Percentiles rank a stretch among this genome's conserved stretches.
phyloP scores from a whole-genome alignment of 1,140 invertebrate species.

The Planococcus citri region DNA sequence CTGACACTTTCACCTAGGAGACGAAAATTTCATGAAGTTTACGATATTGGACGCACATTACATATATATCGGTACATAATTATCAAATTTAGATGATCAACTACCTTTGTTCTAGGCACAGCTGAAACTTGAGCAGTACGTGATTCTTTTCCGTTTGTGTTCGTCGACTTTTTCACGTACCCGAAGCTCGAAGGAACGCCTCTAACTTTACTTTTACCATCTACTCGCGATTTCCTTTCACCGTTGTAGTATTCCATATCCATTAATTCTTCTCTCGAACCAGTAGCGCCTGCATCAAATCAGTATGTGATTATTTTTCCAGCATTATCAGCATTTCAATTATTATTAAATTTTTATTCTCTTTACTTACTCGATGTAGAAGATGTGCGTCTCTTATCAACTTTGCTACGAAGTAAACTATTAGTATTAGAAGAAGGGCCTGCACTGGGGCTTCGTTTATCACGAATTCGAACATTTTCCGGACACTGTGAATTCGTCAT shows the following conservation, averaged over 20 bases:
- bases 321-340: too few relatives aligned
- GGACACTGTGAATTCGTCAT: neutral
- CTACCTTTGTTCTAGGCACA: constrained; percentile 59
- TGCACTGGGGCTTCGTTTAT: constrained; percentile 2
- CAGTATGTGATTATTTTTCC: neutral
- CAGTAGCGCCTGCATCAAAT: constrained; percentile 22
- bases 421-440: neutral
- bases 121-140: constrained; percentile 70
- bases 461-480: constrained; percentile 6
- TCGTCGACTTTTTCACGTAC: constrained; percentile 62
- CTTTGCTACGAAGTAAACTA: neutral
- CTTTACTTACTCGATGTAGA: constrained; percentile 9
- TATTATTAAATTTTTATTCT: neutral
- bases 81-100: neutral
- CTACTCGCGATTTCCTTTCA: constrained; percentile 31
- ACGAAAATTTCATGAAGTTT: neutral
- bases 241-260: constrained; percentile 24
- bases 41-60: neutral
- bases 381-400: neutral
- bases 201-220: constrained; percentile 41
- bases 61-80: neutral
- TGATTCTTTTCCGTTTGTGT: constrained; percentile 39
- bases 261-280: constrained; percentile 24
- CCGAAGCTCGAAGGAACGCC: constrained; percentile 66
- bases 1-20: constrained; percentile 57